phyloP scores from a whole-genome alignment of 1,140 invertebrate genomes.

The Heterodera schachtii region DNA sequence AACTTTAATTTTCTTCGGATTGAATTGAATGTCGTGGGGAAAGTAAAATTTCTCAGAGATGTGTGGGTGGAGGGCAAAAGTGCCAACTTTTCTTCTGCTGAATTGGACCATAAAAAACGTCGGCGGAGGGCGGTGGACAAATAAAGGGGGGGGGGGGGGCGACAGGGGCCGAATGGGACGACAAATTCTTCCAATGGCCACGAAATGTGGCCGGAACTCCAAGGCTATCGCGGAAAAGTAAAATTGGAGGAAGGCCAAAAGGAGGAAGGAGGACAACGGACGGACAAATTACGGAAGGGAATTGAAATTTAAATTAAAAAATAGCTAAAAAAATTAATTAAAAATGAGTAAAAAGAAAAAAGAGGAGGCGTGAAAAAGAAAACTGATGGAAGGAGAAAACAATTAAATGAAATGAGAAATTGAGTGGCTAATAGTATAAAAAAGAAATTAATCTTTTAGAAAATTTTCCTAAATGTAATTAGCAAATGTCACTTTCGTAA shows the following conservation, averaged over 20 bases:
- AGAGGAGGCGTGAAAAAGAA: neutral
- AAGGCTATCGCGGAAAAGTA: neutral
- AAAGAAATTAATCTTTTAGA: too few species aligned
- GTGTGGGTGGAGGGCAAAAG: slow-evolving; percentile 3
- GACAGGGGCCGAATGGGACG: too few species aligned
- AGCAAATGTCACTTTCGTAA: too few species aligned
- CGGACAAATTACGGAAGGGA: neutral
- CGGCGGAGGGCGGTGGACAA: neutral
- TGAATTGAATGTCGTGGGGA: neutral
- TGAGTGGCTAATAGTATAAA: too few species aligned
- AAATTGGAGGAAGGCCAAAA: neutral
- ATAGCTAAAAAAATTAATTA: neutral
- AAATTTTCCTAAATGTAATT: too few species aligned
- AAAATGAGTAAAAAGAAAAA: neutral
- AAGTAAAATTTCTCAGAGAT: neutral
- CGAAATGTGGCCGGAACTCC: neutral
- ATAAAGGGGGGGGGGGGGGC: neutral
- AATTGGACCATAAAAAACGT: neutral
- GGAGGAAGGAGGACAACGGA: neutral
- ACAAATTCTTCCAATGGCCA: neutral
- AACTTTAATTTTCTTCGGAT: neutral
- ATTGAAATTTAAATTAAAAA: too few species aligned
- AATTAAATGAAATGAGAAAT: too few species aligned
- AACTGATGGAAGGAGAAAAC: too few species aligned
- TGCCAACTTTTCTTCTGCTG: neutral